Evolutionary conservation across 2,888 invertebrate species (phyloP), one percentile per base, ranked within the genome.

Genomic region (Cerceris rybyensis): DNA sequence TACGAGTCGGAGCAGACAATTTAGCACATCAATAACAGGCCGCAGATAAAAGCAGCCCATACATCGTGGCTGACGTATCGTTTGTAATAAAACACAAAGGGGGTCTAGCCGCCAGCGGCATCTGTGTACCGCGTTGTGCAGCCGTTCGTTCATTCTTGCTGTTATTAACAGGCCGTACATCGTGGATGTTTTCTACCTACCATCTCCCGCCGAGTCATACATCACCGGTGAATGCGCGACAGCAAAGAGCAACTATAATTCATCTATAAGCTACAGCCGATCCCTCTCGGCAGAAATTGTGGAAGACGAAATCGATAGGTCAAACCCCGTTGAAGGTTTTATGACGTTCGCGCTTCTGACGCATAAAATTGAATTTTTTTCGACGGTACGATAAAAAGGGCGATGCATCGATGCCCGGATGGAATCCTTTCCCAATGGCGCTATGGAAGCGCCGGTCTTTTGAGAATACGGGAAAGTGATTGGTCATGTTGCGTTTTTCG

Each of bases 51-150:
- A 90, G 91, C 90, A 87, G 86, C 88, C 88, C 88, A 91, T 90
- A 91, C 88, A 90, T 90, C 91, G 86, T 88, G 82, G 87, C 88
- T 91, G 92, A 92, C 91, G 90, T 92, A 92, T 92, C 91, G 91
- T 91, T 92, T 91, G 91, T 91, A 92, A 92, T 92, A 91, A 91
- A 92, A 91, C 90, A 92, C 91, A 91, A 92, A 91, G 89, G 90
- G 88, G 87, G 86, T 87, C 87, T 88, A 87, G 87, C 87, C 88
- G 88, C 88, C 89, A 86, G 88, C 86, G 89, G 89, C 90, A 89
- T 89, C 90, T 89, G 88, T 88, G 87, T 85, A 87, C 86, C 84
- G 86, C 84, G 85, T 83, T 70, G 85, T 77, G 86, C 87, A 85
- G 86, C 85, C 86, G 86, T 85, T 85, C 88, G 84, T 88, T 88